A percentile compares a stretch with the other conserved stretches of the same genome.
phyloP scores from a whole-genome alignment of 2,797 vertebrate species.

The Steatocranus sp. region DNA sequence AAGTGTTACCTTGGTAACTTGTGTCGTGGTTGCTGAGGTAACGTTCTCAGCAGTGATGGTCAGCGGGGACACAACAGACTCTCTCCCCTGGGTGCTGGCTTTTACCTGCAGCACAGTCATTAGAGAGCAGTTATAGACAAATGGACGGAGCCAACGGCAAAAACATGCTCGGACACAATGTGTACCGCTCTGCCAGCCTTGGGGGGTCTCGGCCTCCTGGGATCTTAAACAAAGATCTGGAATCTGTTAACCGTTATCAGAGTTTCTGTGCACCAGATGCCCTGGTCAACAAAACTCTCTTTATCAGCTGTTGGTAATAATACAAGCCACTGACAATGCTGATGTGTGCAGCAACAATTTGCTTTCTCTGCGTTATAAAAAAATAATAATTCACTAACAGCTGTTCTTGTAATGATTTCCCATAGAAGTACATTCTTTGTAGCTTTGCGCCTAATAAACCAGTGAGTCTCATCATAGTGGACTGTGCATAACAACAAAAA shows the following conservation, averaged over 20 bases:
- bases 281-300: not conserved
- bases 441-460: not conserved
- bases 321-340: not conserved
- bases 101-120: slow-evolving; percentile 61
- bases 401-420: not conserved
- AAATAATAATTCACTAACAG: not conserved
- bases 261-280: not conserved
- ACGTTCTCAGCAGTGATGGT: slow-evolving; percentile 85
- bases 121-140: not conserved
- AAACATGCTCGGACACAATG: not conserved
- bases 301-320: not conserved
- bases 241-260: not conserved
- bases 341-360: not conserved
- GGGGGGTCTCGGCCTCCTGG: not conserved
- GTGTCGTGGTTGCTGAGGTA: slow-evolving; percentile 95
- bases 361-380: not conserved
- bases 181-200: not conserved
- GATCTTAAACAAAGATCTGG: not conserved
- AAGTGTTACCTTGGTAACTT: slow-evolving; percentile 91
- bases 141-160: not conserved
- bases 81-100: slow-evolving; percentile 51
- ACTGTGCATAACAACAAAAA: not conserved
- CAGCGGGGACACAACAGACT: slow-evolving; percentile 66
- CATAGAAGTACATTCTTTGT: not conserved
- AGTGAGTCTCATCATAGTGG: fast-evolving